These are phyloP conservation scores for Chaetura pelagica DNA, from an alignment of 2,113 vertebrate species.

Conservation along the genomic window DNA sequence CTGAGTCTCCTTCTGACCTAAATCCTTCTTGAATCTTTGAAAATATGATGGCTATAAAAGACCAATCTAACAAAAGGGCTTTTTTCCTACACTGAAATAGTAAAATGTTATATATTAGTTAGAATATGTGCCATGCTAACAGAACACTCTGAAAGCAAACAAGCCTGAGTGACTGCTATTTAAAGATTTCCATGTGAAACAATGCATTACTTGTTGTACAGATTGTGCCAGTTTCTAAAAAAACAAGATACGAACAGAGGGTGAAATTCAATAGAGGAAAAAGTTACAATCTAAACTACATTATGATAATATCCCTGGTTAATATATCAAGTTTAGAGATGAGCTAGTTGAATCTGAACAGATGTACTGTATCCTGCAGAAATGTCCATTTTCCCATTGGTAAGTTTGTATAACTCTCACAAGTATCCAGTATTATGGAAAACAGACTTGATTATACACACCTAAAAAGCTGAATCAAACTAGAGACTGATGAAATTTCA, in stretches of 20 bases:
- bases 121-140: background rate
- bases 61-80: background rate
- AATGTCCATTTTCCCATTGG: background rate
- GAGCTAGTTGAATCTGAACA: background rate
- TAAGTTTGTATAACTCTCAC: background rate
- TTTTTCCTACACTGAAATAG: background rate
- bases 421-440: background rate
- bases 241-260: constrained; percentile 5
- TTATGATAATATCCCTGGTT: background rate
- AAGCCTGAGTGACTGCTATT: background rate
- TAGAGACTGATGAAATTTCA: background rate
- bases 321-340: background rate
- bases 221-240: constrained; percentile 26
- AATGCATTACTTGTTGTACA: background rate
- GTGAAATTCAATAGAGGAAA: constrained; percentile 1
- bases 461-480: background rate
- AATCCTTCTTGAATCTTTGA: background rate
- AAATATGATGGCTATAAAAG: background rate
- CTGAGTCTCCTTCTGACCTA: background rate
- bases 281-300: background rate
- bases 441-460: background rate
- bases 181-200: constrained; percentile 1
- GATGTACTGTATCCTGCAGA: background rate
- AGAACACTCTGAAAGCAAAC: constrained; percentile 5
- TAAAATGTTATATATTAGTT: background rate